Percentiles rank a stretch among this genome's conserved stretches.
phyloP scores from a whole-genome alignment of 35 echinoderm and acorn worm genomes.

The Stichopus chloronotus region DNA sequence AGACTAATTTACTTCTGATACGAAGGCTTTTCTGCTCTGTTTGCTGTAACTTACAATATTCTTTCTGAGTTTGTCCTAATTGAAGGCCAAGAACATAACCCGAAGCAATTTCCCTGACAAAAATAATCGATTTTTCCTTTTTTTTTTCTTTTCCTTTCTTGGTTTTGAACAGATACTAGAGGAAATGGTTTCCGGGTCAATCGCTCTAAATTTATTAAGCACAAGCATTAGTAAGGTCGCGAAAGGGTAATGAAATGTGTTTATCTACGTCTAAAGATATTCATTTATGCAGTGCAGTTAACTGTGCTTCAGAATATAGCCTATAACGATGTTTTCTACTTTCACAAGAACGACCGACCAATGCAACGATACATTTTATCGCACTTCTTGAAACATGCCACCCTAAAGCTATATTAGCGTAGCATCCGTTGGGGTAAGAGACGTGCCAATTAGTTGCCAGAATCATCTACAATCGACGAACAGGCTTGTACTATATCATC shows the following conservation, averaged over 20 bases:
- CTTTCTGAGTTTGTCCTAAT: conserved; percentile 38
- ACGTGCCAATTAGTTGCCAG: too few relatives aligned
- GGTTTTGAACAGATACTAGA: not conserved
- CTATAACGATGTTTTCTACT: too few relatives aligned
- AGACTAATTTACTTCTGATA: conserved; percentile 33
- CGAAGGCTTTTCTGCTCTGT: conserved; percentile 22
- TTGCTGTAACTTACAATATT: conserved; percentile 20
- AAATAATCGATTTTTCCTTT: conserved; percentile 22
- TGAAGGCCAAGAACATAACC: conserved; percentile 20
- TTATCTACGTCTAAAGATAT: too few relatives aligned
- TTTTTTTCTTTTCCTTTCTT: not conserved
- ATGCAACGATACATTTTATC: too few relatives aligned
- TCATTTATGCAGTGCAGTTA: too few relatives aligned
- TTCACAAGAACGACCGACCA: too few relatives aligned
- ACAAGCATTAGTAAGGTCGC: conserved; percentile 14
- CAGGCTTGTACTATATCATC: too few relatives aligned
- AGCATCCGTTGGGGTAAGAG: too few relatives aligned
- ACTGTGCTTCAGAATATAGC: too few relatives aligned
- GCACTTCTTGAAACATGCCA: too few relatives aligned
- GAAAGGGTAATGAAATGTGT: not conserved
- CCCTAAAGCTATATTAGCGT: too few relatives aligned
- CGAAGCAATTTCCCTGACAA: conserved; percentile 15
- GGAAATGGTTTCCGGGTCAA: conserved; percentile 23
- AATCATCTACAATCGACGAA: too few relatives aligned
- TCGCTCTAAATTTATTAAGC: not conserved